Conservation (phyloP, 37 sponge, comb jelly and placozoan species). For the Mnemiopsis leidyi region DNA sequence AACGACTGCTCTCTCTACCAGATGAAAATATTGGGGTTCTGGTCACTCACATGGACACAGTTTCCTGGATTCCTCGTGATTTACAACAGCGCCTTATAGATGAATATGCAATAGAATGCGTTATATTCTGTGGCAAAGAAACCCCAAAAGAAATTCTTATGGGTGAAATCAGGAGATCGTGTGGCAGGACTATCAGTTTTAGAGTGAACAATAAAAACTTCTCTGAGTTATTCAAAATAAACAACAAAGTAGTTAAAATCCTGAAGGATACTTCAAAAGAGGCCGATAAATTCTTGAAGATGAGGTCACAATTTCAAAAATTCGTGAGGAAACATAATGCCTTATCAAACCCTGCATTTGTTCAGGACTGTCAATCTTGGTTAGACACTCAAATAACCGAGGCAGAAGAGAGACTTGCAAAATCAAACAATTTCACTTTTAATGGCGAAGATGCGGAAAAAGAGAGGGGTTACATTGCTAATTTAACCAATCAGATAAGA, state of each 20-base stretch:
- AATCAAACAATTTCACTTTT: neutral
- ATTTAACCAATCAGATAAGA: neutral
- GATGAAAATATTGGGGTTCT: neutral
- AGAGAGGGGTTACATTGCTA: neutral
- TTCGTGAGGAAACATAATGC: too few relatives aligned
- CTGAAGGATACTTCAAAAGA: neutral
- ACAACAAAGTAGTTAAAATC: neutral
- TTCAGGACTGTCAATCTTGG: neutral
- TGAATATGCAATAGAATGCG: neutral
- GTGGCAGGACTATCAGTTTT: neutral
- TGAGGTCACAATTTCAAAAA: neutral
- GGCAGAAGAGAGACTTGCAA: neutral
- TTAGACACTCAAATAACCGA: neutral
- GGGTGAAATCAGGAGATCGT: neutral
- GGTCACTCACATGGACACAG: conserved; percentile 17
- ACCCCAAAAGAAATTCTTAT: neutral
- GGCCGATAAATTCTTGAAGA: neutral
- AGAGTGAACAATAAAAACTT: neutral
- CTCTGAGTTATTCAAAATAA: neutral
- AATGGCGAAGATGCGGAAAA: neutral
- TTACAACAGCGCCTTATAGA: neutral
- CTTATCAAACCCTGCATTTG: neutral
- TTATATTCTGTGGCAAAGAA: neutral
- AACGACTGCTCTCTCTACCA: neutral
- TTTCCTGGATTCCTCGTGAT: neutral